Evolutionary conservation across 92 coral and sea anemone genomes (phyloP).

Genomic region (Pocillopora grandis): DNA sequence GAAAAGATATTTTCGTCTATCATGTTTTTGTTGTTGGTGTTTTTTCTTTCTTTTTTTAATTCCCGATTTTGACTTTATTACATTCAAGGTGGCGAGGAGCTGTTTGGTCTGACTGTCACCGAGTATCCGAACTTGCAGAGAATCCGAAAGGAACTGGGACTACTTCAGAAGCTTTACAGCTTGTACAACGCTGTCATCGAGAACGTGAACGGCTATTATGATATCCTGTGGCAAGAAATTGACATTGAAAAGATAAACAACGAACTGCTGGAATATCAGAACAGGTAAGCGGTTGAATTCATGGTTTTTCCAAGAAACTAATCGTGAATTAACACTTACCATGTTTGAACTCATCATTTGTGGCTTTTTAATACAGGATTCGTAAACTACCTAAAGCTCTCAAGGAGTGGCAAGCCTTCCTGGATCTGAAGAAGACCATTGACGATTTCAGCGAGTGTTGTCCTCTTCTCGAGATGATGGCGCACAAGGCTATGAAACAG

Average conservation of each 20-base stretch:
- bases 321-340: background rate
- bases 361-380: conserved; percentile 55
- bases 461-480: conserved; percentile 99
- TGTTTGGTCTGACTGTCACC: conserved; percentile 89
- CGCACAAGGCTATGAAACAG: conserved; percentile 96
- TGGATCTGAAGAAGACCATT: conserved; percentile 97
- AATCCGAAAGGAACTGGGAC: conserved; percentile 89
- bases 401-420: conserved; percentile 99
- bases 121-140: conserved; percentile 92
- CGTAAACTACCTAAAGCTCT: conserved; percentile 97
- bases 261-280: conserved; percentile 91
- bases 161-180: conserved; percentile 93
- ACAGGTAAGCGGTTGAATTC: conserved; percentile 60
- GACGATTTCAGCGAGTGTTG: conserved; percentile 99
- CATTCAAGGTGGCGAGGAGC: conserved; percentile 90
- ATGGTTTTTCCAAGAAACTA: background rate
- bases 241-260: conserved; percentile 94
- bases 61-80: background rate
- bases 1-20: too few species aligned
- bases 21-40: too few species aligned
- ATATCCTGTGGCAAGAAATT: conserved; percentile 95
- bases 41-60: background rate
- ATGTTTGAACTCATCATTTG: background rate
- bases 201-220: conserved; percentile 96
- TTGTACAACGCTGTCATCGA: conserved; percentile 97